These are phyloP conservation scores for Epirrhoe tristata DNA, from an alignment of 2,888 invertebrate genomes.

Conservation along the genomic window DNA sequence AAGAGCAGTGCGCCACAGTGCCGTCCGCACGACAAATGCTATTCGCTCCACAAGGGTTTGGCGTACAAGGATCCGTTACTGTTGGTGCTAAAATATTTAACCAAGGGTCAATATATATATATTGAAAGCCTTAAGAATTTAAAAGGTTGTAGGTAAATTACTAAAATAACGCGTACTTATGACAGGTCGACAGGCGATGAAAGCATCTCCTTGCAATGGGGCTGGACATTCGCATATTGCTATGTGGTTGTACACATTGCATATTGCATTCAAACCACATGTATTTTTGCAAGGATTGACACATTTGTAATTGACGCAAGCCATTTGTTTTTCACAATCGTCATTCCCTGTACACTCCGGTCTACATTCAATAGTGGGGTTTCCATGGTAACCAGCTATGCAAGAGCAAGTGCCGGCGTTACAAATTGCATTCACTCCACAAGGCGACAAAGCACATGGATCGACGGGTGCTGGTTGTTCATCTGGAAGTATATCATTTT, in stretches of 20 bases:
- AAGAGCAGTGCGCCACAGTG: slow-evolving; percentile 88
- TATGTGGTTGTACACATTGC: slow-evolving; percentile 91
- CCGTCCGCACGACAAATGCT: slow-evolving; percentile 88
- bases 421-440: slow-evolving; percentile 88
- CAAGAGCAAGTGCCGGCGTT: slow-evolving; percentile 87
- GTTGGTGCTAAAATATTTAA: slow-evolving; percentile 54
- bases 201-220: slow-evolving; percentile 92
- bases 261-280: slow-evolving; percentile 89
- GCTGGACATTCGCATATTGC: slow-evolving; percentile 91
- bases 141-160: background rate
- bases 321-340: slow-evolving; percentile 89
- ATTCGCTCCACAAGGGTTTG: slow-evolving; percentile 90
- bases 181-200: slow-evolving; percentile 87
- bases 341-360: slow-evolving; percentile 91
- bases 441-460: slow-evolving; percentile 87
- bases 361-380: slow-evolving; percentile 89
- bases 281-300: slow-evolving; percentile 90
- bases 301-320: slow-evolving; percentile 91
- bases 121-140: background rate
- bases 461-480: slow-evolving; percentile 68
- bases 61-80: slow-evolving; percentile 86
- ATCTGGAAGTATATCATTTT: slow-evolving; percentile 52
- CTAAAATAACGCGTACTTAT: slow-evolving; percentile 64
- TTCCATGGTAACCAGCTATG: slow-evolving; percentile 86
- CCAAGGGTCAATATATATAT: background rate